These are phyloP conservation scores for Leucania comma DNA, from an alignment of 2,888 invertebrate species.

Conservation along the genomic window DNA sequence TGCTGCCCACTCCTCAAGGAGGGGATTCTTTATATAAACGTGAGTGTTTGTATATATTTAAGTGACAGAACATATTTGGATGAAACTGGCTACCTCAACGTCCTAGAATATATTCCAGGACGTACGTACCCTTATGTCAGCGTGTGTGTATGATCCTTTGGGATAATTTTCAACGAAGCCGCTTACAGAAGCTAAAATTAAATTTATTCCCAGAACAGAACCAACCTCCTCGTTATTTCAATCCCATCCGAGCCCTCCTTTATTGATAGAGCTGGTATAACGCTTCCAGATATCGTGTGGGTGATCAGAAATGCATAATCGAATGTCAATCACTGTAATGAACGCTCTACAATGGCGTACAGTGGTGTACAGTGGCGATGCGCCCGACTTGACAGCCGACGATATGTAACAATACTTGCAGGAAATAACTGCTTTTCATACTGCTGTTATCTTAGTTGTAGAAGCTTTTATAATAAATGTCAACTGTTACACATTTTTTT, in stretches of 20 bases:
- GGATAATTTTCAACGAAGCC: too few relatives aligned
- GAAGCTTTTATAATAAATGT: background rate
- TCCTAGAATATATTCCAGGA: too few relatives aligned
- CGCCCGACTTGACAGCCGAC: slow-evolving; percentile 30
- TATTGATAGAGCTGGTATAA: slow-evolving; percentile 24
- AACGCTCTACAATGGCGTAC: slow-evolving; percentile 38
- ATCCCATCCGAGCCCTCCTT: slow-evolving; percentile 16
- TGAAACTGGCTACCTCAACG: too few relatives aligned
- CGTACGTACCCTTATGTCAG: too few relatives aligned
- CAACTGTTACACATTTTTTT: background rate
- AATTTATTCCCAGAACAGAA: background rate
- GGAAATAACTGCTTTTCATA: slow-evolving; percentile 36
- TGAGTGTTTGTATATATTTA: too few relatives aligned
- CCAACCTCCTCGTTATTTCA: slow-evolving; percentile 2
- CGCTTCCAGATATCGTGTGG: slow-evolving; percentile 42
- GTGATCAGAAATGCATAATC: slow-evolving; percentile 63
- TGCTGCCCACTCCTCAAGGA: too few relatives aligned
- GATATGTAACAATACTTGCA: slow-evolving; percentile 30
- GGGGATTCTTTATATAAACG: too few relatives aligned
- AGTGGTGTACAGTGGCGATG: slow-evolving; percentile 26
- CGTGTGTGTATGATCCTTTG: too few relatives aligned
- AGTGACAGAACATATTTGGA: too few relatives aligned
- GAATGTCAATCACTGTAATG: slow-evolving; percentile 63
- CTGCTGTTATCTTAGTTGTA: slow-evolving; percentile 1
- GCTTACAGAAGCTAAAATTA: background rate